A percentile compares a stretch with the other conserved stretches of the same genome.
Evolutionary conservation across 1,140 invertebrate genomes (phyloP).

Genomic region (Carposina sasakii): DNA sequence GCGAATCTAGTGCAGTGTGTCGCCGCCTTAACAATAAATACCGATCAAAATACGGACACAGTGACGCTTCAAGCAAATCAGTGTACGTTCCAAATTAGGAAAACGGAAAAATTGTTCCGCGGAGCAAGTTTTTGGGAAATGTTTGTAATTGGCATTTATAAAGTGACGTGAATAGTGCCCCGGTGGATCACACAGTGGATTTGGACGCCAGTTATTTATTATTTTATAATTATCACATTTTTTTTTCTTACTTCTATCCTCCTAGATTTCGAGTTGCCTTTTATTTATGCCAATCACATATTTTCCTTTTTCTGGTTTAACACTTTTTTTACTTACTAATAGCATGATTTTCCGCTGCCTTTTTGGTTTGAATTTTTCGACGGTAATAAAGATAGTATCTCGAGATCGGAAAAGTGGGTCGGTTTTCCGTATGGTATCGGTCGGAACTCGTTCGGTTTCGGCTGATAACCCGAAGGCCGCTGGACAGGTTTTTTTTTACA

Average conservation of each 20-base stretch:
- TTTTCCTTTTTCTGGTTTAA: constrained; percentile 44
- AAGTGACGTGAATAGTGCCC: constrained; percentile 49
- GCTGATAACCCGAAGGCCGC: constrained; percentile 50
- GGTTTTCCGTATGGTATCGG: constrained; percentile 31
- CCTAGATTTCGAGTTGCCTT: constrained; percentile 27
- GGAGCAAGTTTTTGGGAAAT: constrained; percentile 38
- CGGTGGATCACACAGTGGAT: constrained; percentile 43
- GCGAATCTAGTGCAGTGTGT: constrained; percentile 41
- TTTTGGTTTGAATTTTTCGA: too few species aligned
- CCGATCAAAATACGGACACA: constrained; percentile 21
- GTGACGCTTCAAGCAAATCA: constrained; percentile 22
- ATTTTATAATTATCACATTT: constrained; percentile 15
- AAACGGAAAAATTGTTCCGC: too few species aligned
- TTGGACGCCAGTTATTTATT: constrained; percentile 41
- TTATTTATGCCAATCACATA: constrained; percentile 68
- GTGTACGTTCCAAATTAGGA: neutral
- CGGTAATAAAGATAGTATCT: too few species aligned
- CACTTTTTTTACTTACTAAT: constrained; percentile 39
- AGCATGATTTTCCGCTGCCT: constrained; percentile 45
- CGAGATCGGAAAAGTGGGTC: constrained; percentile 29
- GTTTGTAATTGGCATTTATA: constrained; percentile 66
- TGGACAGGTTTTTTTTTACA: constrained; percentile 62
- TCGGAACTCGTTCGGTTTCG: constrained; percentile 36
- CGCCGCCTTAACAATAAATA: constrained; percentile 18
- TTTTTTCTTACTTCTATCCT: constrained; percentile 31